Evolutionary conservation across 2,113 vertebrate genomes (phyloP), one percentile per base, ranked within the genome.

Genomic region (Clarias gariepinus): DNA sequence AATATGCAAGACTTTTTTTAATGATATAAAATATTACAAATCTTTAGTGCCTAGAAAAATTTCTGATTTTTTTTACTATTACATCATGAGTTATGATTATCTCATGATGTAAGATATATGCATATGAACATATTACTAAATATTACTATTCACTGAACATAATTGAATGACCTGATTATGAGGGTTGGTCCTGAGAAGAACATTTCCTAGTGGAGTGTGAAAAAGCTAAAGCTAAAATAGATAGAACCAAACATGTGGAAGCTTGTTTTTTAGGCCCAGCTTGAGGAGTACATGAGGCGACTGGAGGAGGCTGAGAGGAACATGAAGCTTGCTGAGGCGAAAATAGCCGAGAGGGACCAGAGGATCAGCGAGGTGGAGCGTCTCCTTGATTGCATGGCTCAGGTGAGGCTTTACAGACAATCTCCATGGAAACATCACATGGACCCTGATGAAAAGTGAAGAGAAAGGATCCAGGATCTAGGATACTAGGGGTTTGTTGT

Each of bases 261-360:
- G 64, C 28, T 89, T 10, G 85, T 5, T 30, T 89, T 53, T 19
- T 90, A 99, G 98, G 95, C 95, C 30, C 96, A 98, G 91, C 95
- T 98, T 0, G 96, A 97, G 60, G 94, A 96, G 77, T 98, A 98
- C 82, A 93, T 98, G 89, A 95, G 94, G 74, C 95, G 96, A 0
- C 95, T 99, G 66, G 97, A 99, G 89, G 97, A 98, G 82, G 97
- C 97, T 57, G 98, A 97, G 91, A 95, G 90, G 83, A 98, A 96
- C 88, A 94, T 96, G 89, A 92, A 91, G 30, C 85, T 89, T 0
- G 96, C 96, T 73, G 97, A 98, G 91, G 94, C 93, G 58, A 96
- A 95, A 93, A 96, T 99, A 0, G 94, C 95, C 60, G 98, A 99
- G 85, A 96, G 96, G 86, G 98, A 99, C 92, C 95, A 95, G 92